A percentile compares a stretch with the other conserved stretches of the same genome.
Conservation (phyloP, 2,888 invertebrate species). For the Aethes cnicana region DNA sequence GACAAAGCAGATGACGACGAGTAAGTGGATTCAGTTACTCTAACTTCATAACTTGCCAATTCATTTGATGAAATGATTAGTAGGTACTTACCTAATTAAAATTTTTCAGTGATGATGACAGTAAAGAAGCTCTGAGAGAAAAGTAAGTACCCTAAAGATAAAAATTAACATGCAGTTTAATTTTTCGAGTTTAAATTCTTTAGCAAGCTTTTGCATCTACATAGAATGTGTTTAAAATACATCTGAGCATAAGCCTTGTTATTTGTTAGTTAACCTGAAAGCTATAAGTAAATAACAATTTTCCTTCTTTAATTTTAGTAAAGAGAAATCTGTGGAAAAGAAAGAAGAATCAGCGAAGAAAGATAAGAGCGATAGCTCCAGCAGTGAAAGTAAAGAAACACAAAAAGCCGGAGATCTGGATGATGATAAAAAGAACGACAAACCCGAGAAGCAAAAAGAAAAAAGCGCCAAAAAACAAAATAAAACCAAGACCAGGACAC, state of each 20-base stretch:
- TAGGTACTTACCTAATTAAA: not conserved
- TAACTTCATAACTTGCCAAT: too few species aligned
- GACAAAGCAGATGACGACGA: constrained; percentile 29
- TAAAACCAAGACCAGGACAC: constrained; percentile 12
- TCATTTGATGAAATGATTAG: not conserved
- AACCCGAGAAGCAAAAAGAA: not conserved
- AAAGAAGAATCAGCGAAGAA: constrained; percentile 9
- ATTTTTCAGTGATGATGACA: constrained; percentile 36
- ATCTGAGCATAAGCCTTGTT: too few species aligned
- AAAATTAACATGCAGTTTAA: too few species aligned
- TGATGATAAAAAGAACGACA: constrained; percentile 25
- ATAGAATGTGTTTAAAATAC: too few species aligned
- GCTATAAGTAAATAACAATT: too few species aligned
- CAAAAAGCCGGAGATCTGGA: constrained; percentile 7
- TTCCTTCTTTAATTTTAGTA: too few species aligned
- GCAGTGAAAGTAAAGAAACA: constrained; percentile 27
- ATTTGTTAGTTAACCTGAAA: too few species aligned
- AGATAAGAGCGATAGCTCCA: constrained; percentile 32
- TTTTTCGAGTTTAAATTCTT: too few species aligned
- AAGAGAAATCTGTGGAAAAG: constrained; percentile 36
- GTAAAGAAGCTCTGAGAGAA: constrained; percentile 38
- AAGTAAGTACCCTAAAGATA: constrained; percentile 13
- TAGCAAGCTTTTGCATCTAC: too few species aligned
- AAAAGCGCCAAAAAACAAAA: constrained; percentile 4
- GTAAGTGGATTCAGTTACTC: too few species aligned